Evolutionary conservation across 37 sponge, comb jelly and placozoan species (phyloP).

Genomic region (Geodia barretti): DNA sequence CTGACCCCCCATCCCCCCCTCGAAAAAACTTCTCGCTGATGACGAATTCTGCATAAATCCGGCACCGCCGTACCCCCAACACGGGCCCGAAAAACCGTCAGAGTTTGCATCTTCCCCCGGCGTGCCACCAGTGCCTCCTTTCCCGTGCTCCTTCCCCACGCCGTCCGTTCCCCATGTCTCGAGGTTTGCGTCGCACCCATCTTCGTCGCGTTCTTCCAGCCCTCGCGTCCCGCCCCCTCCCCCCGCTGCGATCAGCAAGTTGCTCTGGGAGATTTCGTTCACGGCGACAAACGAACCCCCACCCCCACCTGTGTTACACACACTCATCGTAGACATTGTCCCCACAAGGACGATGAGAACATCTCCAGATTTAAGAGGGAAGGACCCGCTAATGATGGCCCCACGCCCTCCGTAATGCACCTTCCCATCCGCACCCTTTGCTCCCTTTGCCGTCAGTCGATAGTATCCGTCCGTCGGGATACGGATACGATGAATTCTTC

Average conservation of each 20-base stretch:
- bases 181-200: constrained; percentile 72
- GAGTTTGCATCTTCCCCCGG: constrained; percentile 66
- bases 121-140: constrained; percentile 55
- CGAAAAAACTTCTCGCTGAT: constrained; percentile 44
- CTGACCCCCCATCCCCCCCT: constrained; percentile 65
- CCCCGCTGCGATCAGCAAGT: constrained; percentile 72
- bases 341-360: constrained; percentile 64
- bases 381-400: constrained; percentile 57
- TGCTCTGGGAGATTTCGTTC: constrained; percentile 43
- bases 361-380: constrained; percentile 59
- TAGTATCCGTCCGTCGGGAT: constrained; percentile 58
- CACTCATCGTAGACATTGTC: constrained; percentile 49
- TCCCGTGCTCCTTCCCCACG: constrained; percentile 26
- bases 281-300: constrained; percentile 75
- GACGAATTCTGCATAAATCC: constrained; percentile 54
- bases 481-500: constrained; percentile 33
- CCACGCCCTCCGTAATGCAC: constrained; percentile 58
- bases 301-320: constrained; percentile 64
- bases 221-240: constrained; percentile 80
- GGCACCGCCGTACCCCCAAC: constrained; percentile 76
- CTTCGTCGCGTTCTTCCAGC: constrained; percentile 45
- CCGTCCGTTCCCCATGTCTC: constrained; percentile 52
- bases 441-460: constrained; percentile 65
- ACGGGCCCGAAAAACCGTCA: constrained; percentile 11
- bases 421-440: constrained; percentile 59